phyloP scores from a whole-genome alignment of 2,113 vertebrate genomes.

The Promerops cafer region DNA sequence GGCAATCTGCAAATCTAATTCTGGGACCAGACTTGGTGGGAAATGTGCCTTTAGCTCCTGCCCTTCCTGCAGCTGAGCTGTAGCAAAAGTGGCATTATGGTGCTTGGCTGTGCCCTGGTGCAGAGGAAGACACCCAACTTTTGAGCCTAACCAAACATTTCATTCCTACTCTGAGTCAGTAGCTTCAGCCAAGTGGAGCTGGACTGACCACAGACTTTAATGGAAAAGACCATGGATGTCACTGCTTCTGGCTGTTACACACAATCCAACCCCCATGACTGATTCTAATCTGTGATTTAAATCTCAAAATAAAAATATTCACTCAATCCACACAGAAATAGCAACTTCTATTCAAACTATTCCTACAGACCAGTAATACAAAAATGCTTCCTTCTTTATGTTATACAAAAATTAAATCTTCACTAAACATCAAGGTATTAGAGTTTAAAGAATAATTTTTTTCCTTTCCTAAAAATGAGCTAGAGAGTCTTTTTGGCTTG shows the following conservation, averaged over 20 bases:
- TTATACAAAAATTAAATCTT: not conserved
- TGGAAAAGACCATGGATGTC: rapidly evolving
- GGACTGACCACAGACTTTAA: not conserved
- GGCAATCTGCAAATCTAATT: not conserved
- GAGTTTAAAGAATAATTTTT: not conserved
- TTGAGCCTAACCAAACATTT: not conserved
- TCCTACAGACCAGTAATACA: not conserved
- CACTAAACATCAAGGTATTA: not conserved
- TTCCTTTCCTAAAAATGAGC: not conserved
- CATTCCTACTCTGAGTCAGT: not conserved
- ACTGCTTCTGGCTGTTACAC: not conserved
- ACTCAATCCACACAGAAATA: not conserved
- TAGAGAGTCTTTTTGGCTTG: not conserved
- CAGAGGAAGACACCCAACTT: not conserved
- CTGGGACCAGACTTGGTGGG: not conserved
- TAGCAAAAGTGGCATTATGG: not conserved
- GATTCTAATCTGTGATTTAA: not conserved
- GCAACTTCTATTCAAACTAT: not conserved
- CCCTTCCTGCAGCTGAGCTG: not conserved
- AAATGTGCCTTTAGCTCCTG: not conserved
- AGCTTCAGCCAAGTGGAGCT: not conserved
- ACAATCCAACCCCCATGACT: not conserved
- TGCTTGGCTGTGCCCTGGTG: not conserved
- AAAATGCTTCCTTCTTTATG: not conserved
- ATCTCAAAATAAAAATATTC: not conserved